Evolutionary conservation across 2,888 invertebrate genomes (phyloP).

Genomic region (Nemotelus pantherinus): DNA sequence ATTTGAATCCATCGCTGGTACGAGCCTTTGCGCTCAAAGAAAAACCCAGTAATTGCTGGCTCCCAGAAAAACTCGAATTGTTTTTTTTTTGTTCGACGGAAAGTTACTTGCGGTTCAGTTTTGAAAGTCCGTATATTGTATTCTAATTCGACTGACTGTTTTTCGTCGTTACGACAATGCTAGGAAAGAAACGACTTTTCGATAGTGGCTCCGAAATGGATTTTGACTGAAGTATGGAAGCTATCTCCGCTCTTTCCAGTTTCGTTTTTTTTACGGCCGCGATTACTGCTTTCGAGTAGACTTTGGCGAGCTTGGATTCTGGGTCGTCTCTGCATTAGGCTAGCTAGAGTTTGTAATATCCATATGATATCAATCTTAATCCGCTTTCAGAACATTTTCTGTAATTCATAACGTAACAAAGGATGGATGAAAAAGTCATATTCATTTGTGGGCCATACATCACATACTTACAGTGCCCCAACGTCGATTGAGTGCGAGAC

Average conservation of each 20-base stretch:
- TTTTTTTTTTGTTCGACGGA: neutral
- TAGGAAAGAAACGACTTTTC: neutral
- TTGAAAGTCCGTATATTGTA: conserved; percentile 9
- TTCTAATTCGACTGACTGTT: conserved; percentile 7
- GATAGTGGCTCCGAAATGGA: neutral
- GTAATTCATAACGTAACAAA: conserved; percentile 31
- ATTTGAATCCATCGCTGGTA: neutral
- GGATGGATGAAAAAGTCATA: conserved; percentile 8
- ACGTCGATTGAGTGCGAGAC: neutral
- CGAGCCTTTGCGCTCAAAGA: conserved; percentile 5
- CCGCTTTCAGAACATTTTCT: conserved; percentile 30
- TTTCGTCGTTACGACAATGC: neutral
- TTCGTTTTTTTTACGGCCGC: no score
- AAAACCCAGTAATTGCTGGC: conserved; percentile 10
- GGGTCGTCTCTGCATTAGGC: neutral
- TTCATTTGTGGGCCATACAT: conserved; percentile 33
- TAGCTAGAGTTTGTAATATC: neutral
- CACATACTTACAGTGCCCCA: conserved; percentile 20
- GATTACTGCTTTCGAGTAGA: neutral
- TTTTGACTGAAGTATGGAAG: neutral
- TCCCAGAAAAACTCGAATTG: conserved; percentile 13
- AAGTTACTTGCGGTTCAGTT: conserved; percentile 25
- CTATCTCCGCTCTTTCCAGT: neutral
- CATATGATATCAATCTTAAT: conserved; percentile 30
- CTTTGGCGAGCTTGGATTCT: neutral